Base-by-base conservation (phyloP, 2,888 invertebrate species). In the Cryptocheilus praepositus region DNA sequence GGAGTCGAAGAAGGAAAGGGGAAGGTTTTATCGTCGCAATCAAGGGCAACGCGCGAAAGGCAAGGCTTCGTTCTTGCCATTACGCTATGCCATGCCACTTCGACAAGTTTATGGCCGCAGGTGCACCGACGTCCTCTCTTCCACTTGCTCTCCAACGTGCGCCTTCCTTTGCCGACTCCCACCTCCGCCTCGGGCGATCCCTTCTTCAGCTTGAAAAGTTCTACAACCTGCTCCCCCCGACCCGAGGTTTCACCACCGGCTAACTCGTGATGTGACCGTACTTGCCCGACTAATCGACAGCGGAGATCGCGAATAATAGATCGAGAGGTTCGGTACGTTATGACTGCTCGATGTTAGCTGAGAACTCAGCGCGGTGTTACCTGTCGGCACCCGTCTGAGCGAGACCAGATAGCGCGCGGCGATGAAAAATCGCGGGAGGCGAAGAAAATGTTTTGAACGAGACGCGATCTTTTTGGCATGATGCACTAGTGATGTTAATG, bases 91-190 rank as follows among this genome's bases (percentile, higher is more conserved):
- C 63, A 71, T 69, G 70, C 71, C 70, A 72, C 70, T 76, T 73
- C 64, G 76, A 76, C 74, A 66, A 75, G 73, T 82, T 83, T 82
- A 81, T 68, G 79, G 64, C 64, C 74, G 70, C 82, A 80, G 80
- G 77, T 81, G 81, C 73, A 68, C 59, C 71, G 46, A 58, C 57
- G 58, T 61, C 64, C 58, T 63, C 58, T 59, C 61, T 28, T 62
- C 51, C 57, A 36, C 49, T 18, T 13, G 49, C 49, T 49, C 16
- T 49, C n/a, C 5, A 11, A 5, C 49, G 16, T 11, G 36, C 13
- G 28, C 43, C 16, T 51, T 46, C 25, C 22, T 57, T 28, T 16
- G 22, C 45, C 52, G 18, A 53, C 19, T 22, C 16, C 44, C 28
- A 5, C 16, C 44, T 18, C 3, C 16, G 19, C 18, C 13, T 25